Conservation (phyloP, 2,797 vertebrate genomes). For the Pterois miles region DNA sequence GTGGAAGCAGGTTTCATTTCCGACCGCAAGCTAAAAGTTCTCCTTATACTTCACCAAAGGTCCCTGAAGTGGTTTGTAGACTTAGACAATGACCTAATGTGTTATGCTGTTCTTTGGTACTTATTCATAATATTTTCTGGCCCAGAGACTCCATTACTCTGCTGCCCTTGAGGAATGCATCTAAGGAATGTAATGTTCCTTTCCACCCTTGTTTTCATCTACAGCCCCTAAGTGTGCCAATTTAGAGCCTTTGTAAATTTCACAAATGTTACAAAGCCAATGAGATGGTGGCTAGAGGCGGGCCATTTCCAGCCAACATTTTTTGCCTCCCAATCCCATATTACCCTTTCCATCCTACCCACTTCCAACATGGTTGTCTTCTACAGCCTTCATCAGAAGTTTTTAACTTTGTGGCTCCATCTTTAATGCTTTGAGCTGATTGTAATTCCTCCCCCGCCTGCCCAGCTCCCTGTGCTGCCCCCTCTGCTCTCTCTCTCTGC, state of each 20-base stretch:
- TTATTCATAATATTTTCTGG: conserved; percentile 42
- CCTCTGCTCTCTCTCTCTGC: conserved; percentile 30
- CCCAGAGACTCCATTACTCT: conserved; percentile 36
- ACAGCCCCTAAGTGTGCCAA: conserved; percentile 19
- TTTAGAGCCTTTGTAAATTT: conserved; percentile 48
- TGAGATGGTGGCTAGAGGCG: conserved; percentile 18
- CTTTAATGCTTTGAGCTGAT: conserved; percentile 45
- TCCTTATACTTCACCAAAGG: conserved; percentile 21
- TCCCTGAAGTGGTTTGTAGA: conserved; percentile 50
- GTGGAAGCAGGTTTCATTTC: conserved; percentile 42
- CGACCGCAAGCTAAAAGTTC: conserved; percentile 40
- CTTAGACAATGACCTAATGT: conserved; percentile 60
- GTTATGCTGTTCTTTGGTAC: conserved; percentile 35
- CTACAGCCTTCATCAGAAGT: conserved; percentile 22
- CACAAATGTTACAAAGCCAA: conserved; percentile 38
- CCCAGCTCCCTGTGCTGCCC: conserved; percentile 34
- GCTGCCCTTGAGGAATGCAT: conserved; percentile 50
- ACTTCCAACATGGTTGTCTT: not conserved
- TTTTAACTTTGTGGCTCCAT: conserved; percentile 30
- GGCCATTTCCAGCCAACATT: conserved; percentile 19
- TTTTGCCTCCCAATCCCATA: not conserved
- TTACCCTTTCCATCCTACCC: not conserved
- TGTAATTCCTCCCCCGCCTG: conserved; percentile 54
- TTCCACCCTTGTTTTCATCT: conserved; percentile 53
- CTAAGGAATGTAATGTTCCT: conserved; percentile 51